Base-by-base conservation (phyloP, 2,113 vertebrate genomes). In the Muntiacus muntjak region DNA sequence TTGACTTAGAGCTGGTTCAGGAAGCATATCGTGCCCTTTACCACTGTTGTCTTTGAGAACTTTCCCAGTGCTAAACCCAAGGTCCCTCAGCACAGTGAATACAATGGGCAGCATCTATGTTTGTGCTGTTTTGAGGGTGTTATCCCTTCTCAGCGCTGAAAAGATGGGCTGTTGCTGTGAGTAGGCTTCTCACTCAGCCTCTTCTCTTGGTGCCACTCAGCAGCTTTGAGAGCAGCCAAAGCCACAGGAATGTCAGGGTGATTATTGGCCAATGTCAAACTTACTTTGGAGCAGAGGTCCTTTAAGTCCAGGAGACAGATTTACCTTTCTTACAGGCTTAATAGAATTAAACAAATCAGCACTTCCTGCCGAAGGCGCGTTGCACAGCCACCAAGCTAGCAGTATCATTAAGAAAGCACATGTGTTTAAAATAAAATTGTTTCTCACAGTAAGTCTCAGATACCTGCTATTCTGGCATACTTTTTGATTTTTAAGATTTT, bases 211-310 rank as follows among this genome's bases (percentile, higher is more conserved):
- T 98, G 98, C 97, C 97, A 97, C 97, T 98, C 97, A 98, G 97
- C 79, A 95, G 97, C 57, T 84, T 95, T 57, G 45, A 98, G 96
- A 98, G 91, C 97, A 98, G 98, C 97, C 98, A 98, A 98, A 99
- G 98, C 98, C 98, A 98, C 98, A 99, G 98, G 98, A 99, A 98
- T 98, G 94, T 96, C 96, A 91, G 91, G 98, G 97, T 98, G 98
- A 98, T 99, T 99, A 99, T 99, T 98, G 98, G 97, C 95, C 95
- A 96, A 96, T 93, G 98, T 98, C 98, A 98, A 98, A 98, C 98
- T 99, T 98, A 98, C 97, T 99, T 99, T 99, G 96, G 97, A 98
- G 97, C 83, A 89, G 90, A 94, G 89, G 83, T 89, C 87, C 82
- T 98, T 98, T 99, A 98, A 98, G 91, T 97, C 98, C 91, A 94